phyloP scores from a whole-genome alignment of 2,888 invertebrate species.

The Smittia aterrima region DNA sequence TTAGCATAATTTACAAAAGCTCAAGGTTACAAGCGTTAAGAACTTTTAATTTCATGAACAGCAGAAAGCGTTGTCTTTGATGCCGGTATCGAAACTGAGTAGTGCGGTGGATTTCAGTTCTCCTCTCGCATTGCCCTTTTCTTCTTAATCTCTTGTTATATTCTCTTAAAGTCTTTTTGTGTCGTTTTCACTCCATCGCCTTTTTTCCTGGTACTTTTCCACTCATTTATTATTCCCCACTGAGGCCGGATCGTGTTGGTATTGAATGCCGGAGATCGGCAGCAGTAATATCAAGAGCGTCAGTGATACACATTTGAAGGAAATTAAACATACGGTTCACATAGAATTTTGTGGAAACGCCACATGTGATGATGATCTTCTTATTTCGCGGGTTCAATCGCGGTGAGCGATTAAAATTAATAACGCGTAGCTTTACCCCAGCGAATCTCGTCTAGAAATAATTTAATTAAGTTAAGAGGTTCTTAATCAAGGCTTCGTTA shows the following conservation, averaged over 20 bases:
- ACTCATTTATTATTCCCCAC: not conserved
- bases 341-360: not conserved
- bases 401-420: constrained; percentile 7
- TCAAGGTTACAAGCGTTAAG: too few relatives aligned
- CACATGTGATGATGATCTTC: not conserved
- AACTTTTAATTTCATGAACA: not conserved
- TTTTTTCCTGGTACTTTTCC: constrained; percentile 18
- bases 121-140: not conserved
- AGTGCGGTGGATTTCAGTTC: not conserved
- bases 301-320: not conserved
- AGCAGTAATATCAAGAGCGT: constrained; percentile 17
- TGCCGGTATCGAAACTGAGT: not conserved
- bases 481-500: not conserved
- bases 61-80: not conserved
- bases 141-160: not conserved
- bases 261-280: not conserved
- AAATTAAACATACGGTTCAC: not conserved
- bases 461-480: not conserved
- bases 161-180: not conserved
- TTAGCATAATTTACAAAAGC: not conserved
- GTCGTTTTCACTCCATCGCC: not conserved
- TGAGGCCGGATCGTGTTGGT: not conserved
- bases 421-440: not conserved
- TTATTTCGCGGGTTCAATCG: not conserved
- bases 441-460: not conserved